Base-by-base conservation (phyloP, 2,113 vertebrate species). In the Hippocampus zosterae region DNA sequence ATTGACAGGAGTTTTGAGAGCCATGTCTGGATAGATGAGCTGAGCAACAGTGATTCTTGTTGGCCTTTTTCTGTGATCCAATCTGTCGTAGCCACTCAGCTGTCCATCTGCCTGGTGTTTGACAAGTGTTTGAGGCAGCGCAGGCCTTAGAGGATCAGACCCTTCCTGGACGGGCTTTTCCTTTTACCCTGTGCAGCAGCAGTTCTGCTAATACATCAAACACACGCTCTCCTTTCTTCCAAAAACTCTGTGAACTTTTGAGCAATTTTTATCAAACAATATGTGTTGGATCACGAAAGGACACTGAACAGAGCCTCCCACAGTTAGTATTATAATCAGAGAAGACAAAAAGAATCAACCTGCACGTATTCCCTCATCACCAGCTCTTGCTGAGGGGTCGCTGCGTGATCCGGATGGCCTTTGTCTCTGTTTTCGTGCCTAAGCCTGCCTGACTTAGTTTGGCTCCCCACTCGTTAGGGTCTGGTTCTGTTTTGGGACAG, bases 31-130 rank as follows among this genome's bases (percentile, higher is more conserved):
- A 57, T 53, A 44, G 77, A 81, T 67, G 72, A 69, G 68, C 73
- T 63, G 82, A 71, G 48, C 46, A 37, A 74, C 59, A 69, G 3
- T 52, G 85, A 84, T 71, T 88, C 85, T 84, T 85, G 85, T 75
- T 81, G 81, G 25, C 74, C 75, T 0, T 23, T 72, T 75, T 81
- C 85, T 89, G 81, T 76, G 84, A 89, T 86, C 79, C 66, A 77
- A 84, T 83, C 83, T 85, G 85, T 88, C 84, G 77, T 78, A 88
- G 84, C 82, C 78, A 71, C 80, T 91, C 88, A 91, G 89, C 90
- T 91, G 90, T 89, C 86, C 42, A 79, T 88, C 86, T 79, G 82
- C 75, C 78, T 46, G 66, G 66, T 77, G 86, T 80, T 83, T 85
- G 84, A 89, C 89, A 88, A 87, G 85, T 84, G 85, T 86, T 88